Evolutionary conservation across 2,888 invertebrate species (phyloP).

Genomic region (Dryocosmus kuriphilus): DNA sequence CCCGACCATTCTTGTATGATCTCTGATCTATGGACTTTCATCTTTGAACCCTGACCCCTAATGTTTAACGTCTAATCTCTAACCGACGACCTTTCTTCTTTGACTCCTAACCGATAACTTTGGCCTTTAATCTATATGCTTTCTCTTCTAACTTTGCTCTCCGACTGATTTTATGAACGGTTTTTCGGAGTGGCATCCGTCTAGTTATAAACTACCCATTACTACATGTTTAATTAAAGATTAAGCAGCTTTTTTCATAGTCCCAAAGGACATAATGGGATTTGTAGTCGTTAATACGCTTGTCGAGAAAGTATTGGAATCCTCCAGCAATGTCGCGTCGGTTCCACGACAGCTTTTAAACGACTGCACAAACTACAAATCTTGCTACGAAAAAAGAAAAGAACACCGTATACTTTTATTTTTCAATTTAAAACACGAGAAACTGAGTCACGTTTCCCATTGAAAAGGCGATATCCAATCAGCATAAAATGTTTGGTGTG

Average conservation of each 20-base stretch:
- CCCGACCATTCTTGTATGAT: no score
- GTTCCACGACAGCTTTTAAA: conserved; percentile 36
- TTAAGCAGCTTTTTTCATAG: neutral
- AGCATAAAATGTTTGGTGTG: no score
- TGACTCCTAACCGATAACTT: no score
- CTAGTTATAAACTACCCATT: neutral
- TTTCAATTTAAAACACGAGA: neutral
- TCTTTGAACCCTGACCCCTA: no score
- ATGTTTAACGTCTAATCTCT: no score
- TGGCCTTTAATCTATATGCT: no score
- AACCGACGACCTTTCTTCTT: no score
- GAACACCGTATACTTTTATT: neutral
- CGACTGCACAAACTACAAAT: conserved; percentile 36
- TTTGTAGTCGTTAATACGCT: conserved; percentile 23
- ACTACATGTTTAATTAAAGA: conserved; percentile 13
- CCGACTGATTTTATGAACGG: no score
- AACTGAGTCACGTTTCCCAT: neutral
- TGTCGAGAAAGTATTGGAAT: conserved; percentile 28
- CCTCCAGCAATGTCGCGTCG: conserved; percentile 18
- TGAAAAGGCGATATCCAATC: no score
- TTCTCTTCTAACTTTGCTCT: no score
- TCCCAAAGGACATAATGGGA: conserved; percentile 30
- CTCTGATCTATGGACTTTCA: no score
- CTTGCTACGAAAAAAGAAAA: conserved; percentile 9
- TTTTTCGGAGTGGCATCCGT: accelerated